Evolutionary conservation across 2,888 invertebrate species (phyloP).

Genomic region (Plagodis pulveraria): DNA sequence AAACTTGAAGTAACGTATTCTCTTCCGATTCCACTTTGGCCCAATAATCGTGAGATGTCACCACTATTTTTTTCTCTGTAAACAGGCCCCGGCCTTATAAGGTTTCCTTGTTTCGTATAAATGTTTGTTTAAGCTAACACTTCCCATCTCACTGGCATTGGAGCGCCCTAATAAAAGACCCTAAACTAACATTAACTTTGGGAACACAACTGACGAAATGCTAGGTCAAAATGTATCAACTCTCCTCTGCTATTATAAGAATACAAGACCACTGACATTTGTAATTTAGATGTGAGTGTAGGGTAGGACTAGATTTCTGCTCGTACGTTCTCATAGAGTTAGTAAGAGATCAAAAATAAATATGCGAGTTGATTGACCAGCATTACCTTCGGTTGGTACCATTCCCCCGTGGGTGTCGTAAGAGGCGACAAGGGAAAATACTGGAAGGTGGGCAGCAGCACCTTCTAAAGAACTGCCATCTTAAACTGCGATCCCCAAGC

Average conservation of each 20-base stretch:
- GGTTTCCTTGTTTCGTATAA: constrained; percentile 42
- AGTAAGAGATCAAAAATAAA: no score
- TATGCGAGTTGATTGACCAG: no score
- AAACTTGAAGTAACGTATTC: neutral
- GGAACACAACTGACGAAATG: constrained; percentile 41
- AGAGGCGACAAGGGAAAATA: no score
- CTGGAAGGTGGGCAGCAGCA: no score
- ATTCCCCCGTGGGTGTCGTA: no score
- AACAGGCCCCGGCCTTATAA: constrained; percentile 40
- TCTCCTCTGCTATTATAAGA: constrained; percentile 34
- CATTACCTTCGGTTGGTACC: no score
- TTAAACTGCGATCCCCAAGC: no score
- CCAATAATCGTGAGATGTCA: constrained; percentile 13
- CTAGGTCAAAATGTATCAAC: constrained; percentile 35
- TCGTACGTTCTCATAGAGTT: no score
- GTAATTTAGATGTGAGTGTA: no score
- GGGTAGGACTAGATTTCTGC: no score
- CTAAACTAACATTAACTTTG: constrained; percentile 51
- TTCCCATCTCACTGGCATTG: constrained; percentile 30
- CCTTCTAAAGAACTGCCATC: no score
- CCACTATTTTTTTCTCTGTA: constrained; percentile 35
- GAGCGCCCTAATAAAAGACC: constrained; percentile 44
- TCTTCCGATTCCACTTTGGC: constrained; percentile 1
- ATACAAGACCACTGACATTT: neutral
- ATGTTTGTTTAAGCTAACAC: constrained; percentile 44